Percentiles rank a stretch among this genome's conserved stretches.
phyloP scores from a whole-genome alignment of 2,888 invertebrate genomes.

The Nymphalis polychloros region DNA sequence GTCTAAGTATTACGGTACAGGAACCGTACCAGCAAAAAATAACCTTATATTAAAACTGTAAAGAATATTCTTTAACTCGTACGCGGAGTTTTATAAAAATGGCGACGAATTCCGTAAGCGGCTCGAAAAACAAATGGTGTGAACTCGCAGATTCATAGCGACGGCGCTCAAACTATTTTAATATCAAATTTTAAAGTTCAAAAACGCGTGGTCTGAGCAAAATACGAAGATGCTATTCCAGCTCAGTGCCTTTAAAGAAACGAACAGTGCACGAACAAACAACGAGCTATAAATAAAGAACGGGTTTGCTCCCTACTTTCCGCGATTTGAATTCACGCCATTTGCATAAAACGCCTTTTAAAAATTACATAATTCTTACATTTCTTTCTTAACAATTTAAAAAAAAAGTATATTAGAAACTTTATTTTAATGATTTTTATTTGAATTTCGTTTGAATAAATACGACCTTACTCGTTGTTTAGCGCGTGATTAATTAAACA shows the following conservation, averaged over 20 bases:
- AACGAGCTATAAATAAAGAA: conserved; percentile 35
- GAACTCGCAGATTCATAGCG: conserved; percentile 2
- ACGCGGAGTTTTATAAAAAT: conserved; percentile 1
- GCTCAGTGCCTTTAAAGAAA: conserved; percentile 35
- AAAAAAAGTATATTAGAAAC: not conserved
- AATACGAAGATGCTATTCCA: conserved; percentile 30
- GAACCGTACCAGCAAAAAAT: not conserved
- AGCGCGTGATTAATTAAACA: no score
- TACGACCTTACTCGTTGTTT: no score
- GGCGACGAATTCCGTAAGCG: conserved; percentile 4
- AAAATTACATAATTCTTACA: conserved; percentile 11
- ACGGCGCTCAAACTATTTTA: conserved; percentile 15
- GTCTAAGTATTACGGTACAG: no score
- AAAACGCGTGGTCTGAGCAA: conserved; percentile 24
- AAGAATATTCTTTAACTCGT: not conserved
- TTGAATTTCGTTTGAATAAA: not conserved
- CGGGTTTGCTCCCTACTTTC: conserved; percentile 29
- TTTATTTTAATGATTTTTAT: not conserved
- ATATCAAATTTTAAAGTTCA: conserved; percentile 20
- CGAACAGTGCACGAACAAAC: conserved; percentile 23
- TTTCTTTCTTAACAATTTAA: not conserved
- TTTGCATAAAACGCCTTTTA: conserved; percentile 27
- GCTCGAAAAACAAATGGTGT: conserved; percentile 10
- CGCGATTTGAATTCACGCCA: conserved; percentile 22
- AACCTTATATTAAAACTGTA: not conserved